Base-by-base conservation (phyloP, 2,888 invertebrate genomes). In the Meiosimyza platycephala region DNA sequence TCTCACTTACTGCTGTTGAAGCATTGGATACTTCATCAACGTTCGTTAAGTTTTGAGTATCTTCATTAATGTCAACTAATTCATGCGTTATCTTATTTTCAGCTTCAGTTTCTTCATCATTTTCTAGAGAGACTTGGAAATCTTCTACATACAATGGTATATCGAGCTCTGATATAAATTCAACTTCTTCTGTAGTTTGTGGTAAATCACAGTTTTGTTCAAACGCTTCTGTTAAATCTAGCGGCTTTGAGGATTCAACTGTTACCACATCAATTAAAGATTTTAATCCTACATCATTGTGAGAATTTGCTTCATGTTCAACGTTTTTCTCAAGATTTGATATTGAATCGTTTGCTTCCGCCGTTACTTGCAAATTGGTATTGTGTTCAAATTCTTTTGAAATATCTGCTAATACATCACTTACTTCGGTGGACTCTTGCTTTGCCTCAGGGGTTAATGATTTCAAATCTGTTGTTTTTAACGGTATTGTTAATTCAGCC, bases 1-100 rank as follows among this genome's bases (percentile, higher is more conserved):
- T 71, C 15, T 76, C 81, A 66, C 80, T 81, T 0, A 77, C 76
- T 6, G 78, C 79, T n/a, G 80, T 82, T 63, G 82, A 79, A 15
- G 81, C 79, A 22, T 80, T 76, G 13, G 79, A 74, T 1, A 73
- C 77, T 0, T 76, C 71, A 0, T 72, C 73, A 0, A 78, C 74
- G 5, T 71, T 73, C 7, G 1, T 3, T 28, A 28, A 2, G 28
- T 28, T 28, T 28, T 28, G 28, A 28, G 4, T 28, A 28, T 28
- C 28, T 28, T 28, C 28, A 28, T 28, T 3, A 3, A 28, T 4
- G 4, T 28, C 28, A 3, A 28, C 4, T 28, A 65, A 47, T 50
- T 48, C 57, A 57, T 66, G 47, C 13, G 16, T 59, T 48, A 50
- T 64, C 52, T 28, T 15, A 7, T 52, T 33, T 3, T 67, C 67